A percentile compares a stretch with the other conserved stretches of the same genome.
These are phyloP conservation scores for Tribolium madens DNA, from an alignment of 1,140 invertebrate species.

Conservation along the genomic window DNA sequence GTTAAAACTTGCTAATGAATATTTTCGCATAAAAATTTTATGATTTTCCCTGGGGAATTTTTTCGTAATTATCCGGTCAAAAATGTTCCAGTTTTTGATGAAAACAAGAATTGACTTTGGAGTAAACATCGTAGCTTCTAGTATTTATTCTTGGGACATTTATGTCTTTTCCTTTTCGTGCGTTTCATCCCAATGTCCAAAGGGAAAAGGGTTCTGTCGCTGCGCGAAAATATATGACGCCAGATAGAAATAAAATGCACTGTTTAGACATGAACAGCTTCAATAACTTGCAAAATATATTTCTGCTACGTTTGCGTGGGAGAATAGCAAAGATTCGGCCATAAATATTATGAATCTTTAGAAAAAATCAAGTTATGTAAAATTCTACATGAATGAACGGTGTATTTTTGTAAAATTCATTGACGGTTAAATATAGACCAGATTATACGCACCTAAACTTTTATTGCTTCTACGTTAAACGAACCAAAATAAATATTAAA, in stretches of 20 bases:
- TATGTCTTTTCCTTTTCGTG: constrained; percentile 12
- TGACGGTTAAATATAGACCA: neutral
- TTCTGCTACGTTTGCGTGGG: constrained; percentile 19
- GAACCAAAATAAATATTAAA: constrained; percentile 9
- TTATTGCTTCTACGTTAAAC: constrained; percentile 1
- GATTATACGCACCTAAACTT: neutral
- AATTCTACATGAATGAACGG: neutral
- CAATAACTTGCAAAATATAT: constrained; percentile 22
- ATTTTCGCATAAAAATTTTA: too few species aligned
- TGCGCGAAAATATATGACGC: neutral
- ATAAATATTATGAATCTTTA: too few species aligned
- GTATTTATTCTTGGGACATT: constrained; percentile 25
- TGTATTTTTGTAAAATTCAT: constrained; percentile 1
- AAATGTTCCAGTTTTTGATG: neutral
- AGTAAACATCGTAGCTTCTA: neutral
- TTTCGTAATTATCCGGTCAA: too few species aligned
- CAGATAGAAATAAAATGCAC: constrained; percentile 25
- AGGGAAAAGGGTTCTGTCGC: constrained; percentile 28
- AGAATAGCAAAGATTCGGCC: neutral
- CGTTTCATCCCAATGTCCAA: neutral
- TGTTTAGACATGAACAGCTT: constrained; percentile 23
- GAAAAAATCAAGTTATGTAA: too few species aligned
- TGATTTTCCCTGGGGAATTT: too few species aligned
- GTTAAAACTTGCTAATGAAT: too few species aligned
- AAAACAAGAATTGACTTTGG: neutral